Evolutionary conservation across 1,140 invertebrate species (phyloP).

Genomic region (Drosophila mauritiana): DNA sequence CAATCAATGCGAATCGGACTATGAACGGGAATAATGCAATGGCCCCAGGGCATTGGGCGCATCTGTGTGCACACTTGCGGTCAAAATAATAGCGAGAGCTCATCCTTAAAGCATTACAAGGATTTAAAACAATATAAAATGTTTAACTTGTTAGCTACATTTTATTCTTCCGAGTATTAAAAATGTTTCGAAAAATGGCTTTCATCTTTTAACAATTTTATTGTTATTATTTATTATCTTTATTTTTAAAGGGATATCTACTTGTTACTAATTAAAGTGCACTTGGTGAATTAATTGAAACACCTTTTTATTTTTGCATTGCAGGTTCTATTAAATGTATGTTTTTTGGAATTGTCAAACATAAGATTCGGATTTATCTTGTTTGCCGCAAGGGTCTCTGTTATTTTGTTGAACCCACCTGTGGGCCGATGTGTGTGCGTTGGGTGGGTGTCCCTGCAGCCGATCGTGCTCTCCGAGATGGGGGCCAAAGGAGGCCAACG

Average conservation of each 20-base stretch:
- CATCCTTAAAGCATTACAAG: too few relatives aligned
- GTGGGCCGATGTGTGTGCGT: constrained; percentile 35
- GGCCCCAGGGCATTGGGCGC: constrained; percentile 17
- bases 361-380: background rate
- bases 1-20: constrained; percentile 36
- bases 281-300: too few relatives aligned
- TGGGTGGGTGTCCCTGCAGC: constrained; percentile 68
- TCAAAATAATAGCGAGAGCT: background rate
- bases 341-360: too few relatives aligned
- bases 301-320: too few relatives aligned
- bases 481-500: too few relatives aligned
- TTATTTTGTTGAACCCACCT: constrained; percentile 14
- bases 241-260: too few relatives aligned
- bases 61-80: constrained; percentile 5
- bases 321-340: too few relatives aligned
- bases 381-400: background rate
- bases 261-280: too few relatives aligned
- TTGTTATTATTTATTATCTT: too few relatives aligned
- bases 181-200: background rate
- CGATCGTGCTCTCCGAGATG: constrained; percentile 37
- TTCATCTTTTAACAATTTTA: too few relatives aligned
- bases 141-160: too few relatives aligned
- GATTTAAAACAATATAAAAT: too few relatives aligned
- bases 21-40: constrained; percentile 55
- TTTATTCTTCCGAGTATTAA: background rate